Conservation (phyloP, 2,113 vertebrate species). For the Tupaia chinensis region DNA sequence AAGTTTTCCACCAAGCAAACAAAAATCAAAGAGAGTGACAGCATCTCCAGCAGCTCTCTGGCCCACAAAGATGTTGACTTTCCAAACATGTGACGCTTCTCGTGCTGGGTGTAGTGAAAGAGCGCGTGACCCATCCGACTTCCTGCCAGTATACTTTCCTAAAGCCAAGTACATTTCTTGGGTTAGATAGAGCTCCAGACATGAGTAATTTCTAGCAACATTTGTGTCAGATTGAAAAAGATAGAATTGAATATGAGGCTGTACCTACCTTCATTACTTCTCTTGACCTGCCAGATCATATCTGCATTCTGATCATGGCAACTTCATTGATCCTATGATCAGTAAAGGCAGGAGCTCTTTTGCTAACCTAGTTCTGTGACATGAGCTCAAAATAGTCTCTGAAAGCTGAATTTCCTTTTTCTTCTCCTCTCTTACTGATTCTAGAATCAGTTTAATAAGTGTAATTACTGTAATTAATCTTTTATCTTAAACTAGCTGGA, state of each 20-base stretch:
- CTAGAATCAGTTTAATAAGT: not conserved
- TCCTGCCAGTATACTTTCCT: not conserved
- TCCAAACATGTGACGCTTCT: not conserved
- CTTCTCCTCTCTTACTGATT: not conserved
- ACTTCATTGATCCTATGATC: not conserved
- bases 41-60: not conserved
- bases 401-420: not conserved
- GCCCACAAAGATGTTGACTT: not conserved
- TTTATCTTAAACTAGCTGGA: slow-evolving; percentile 12
- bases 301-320: not conserved
- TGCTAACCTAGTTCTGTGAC: not conserved
- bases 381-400: not conserved
- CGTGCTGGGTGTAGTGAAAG: not conserved
- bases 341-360: not conserved
- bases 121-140: not conserved
- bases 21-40: not conserved
- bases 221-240: not conserved
- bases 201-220: not conserved
- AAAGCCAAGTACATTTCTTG: not conserved
- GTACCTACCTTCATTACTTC: not conserved
- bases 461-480: not conserved
- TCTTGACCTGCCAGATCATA: not conserved
- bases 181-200: not conserved
- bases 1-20: slow-evolving; percentile 6
- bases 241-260: not conserved